Percentiles rank a stretch among this genome's conserved stretches.
phyloP scores from a whole-genome alignment of 2,888 invertebrate genomes.

The Eulithis testata region DNA sequence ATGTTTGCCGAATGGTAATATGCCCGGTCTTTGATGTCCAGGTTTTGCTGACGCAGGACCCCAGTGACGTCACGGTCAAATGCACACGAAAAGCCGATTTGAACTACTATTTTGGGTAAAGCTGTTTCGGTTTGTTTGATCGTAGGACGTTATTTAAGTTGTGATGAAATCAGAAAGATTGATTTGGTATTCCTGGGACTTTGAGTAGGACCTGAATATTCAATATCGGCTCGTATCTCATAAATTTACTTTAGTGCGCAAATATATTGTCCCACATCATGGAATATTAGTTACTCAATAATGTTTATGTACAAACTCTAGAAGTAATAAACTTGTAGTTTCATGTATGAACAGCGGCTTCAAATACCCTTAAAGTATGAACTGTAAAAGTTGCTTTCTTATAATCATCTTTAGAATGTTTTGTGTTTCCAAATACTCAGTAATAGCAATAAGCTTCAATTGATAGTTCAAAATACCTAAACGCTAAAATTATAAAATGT shows the following conservation, averaged over 20 bases:
- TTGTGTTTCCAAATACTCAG: too few relatives aligned
- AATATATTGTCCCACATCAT: constrained; percentile 31
- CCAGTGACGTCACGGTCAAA: constrained; percentile 39
- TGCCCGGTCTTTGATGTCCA: constrained; percentile 41
- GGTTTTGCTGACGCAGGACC: constrained; percentile 32
- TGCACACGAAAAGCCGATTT: constrained; percentile 40
- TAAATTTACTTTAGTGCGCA: constrained; percentile 29
- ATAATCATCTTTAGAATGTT: too few relatives aligned
- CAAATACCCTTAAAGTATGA: constrained; percentile 7
- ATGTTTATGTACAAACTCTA: constrained; percentile 30
- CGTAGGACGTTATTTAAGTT: constrained; percentile 3
- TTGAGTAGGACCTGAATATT: constrained; percentile 16
- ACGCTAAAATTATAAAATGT: too few relatives aligned
- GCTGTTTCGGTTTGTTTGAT: constrained; percentile 30
- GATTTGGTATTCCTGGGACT: background rate
- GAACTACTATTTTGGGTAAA: constrained; percentile 32
- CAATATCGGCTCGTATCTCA: constrained; percentile 24
- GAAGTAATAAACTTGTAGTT: constrained; percentile 26
- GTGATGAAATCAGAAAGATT: constrained; percentile 2
- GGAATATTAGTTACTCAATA: constrained; percentile 33
- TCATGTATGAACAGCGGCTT: constrained; percentile 10
- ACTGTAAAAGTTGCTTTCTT: background rate
- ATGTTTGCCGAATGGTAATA: constrained; percentile 61
- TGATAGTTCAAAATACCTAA: too few relatives aligned
- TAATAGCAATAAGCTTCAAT: too few relatives aligned